Base-by-base conservation (phyloP, 2,888 invertebrate species). In the Oligia latruncula region DNA sequence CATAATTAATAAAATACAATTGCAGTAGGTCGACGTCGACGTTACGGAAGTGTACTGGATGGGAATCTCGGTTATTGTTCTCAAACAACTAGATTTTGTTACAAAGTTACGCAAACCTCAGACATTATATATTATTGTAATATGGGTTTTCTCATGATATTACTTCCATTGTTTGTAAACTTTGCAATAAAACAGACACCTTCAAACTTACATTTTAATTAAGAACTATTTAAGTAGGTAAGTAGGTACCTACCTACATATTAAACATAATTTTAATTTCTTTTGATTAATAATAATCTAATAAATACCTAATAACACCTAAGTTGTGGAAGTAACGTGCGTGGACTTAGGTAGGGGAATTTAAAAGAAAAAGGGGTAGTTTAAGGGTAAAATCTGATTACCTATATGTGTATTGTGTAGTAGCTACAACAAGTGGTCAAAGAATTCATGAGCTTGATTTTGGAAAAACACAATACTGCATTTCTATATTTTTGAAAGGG, bases 91-190 rank as follows among this genome's bases (percentile, higher is more conserved):
- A 64, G 62, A 78, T 67, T 58, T 78, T 78, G 46, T 78, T 72
- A 49, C 70, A 65, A 4, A 60, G n/a, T 72, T 52, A 68, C n/a
- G 52, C 43, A 76, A 82, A 68, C 67, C 23, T 68, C 35, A 81
- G 49, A 62, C 49, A 29, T 29, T 62, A 43, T 15, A 29, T 29
- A 29, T 29, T 29, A n/a, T 49, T 35, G n/a, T 40, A n/a, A 20
- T 43, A 46, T 15, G 58, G 20, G 29, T 49, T 71, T 83, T 83
- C 78, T 43, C 78, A 83, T 62, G 78, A 70, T 60, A 72, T 72
- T 67, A 49, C n/a, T 35, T 20, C 49, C 68, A 70, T 82, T 72
- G 84, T 78, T 77, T 52, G 55, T 23, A 35, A 64, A 60, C 20
- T 60, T 70, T 82, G 62, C 11, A 17, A 49, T 29, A 15, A n/a